Conservation (phyloP, 2,888 invertebrate species). For the Cryptops parisi region DNA sequence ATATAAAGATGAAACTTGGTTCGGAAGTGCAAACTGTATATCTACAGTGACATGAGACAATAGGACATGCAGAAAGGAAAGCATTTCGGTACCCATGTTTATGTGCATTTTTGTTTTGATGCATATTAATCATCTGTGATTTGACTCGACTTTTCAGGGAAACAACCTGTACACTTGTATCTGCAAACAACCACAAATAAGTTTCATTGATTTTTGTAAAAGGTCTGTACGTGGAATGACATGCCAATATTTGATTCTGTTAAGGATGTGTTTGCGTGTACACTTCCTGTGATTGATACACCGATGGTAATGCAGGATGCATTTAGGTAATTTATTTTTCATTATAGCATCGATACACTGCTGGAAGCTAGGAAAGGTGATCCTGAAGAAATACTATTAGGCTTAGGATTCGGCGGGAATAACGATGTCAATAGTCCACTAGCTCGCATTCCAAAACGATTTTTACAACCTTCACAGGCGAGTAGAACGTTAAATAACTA, state of each 20-base stretch:
- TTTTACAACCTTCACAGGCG: conserved; percentile 65
- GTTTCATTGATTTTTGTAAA: too few relatives aligned
- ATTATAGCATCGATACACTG: conserved; percentile 9
- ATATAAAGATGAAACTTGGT: too few relatives aligned
- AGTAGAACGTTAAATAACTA: too few relatives aligned
- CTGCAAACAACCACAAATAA: too few relatives aligned
- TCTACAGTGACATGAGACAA: too few relatives aligned
- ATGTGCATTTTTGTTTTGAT: too few relatives aligned
- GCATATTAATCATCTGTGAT: too few relatives aligned
- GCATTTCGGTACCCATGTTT: too few relatives aligned
- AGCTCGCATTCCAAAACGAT: conserved; percentile 59
- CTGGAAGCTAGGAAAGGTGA: conserved; percentile 69
- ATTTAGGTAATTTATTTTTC: not conserved
- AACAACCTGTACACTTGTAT: too few relatives aligned
- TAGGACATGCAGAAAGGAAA: too few relatives aligned
- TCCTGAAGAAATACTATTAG: conserved; percentile 72
- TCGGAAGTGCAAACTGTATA: too few relatives aligned
- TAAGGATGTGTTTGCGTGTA: not conserved
- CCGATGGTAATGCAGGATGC: not conserved
- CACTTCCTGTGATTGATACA: not conserved
- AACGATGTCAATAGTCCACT: conserved; percentile 23
- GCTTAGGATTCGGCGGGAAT: conserved; percentile 36
- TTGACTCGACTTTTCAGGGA: too few relatives aligned
- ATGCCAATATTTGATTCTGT: not conserved
- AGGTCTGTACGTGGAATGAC: not conserved